Evolutionary conservation across 1,140 invertebrate species (phyloP).

Genomic region (Tetramorium simillimum): DNA sequence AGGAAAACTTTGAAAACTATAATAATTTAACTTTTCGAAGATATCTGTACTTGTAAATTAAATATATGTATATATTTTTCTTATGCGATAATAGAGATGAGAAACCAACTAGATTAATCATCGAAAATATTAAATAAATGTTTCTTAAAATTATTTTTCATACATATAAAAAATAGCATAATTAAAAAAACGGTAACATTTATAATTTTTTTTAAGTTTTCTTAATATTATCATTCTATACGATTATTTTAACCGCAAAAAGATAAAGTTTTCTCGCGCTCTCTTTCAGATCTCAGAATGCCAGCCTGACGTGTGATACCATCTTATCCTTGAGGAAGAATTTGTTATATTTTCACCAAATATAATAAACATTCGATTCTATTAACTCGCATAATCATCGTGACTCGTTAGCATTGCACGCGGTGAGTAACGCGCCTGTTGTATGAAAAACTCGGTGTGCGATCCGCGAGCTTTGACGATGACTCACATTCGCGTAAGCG

Average conservation of each 20-base stretch:
- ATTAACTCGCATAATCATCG: not conserved
- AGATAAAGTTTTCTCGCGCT: too few relatives aligned
- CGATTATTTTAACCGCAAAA: not conserved
- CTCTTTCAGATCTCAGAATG: not conserved
- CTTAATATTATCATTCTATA: not conserved
- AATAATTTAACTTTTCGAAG: not conserved
- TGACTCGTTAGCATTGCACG: not conserved
- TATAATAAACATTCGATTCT: not conserved
- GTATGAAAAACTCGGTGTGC: conserved; percentile 26
- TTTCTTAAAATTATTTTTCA: not conserved
- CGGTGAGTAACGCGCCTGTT: conserved; percentile 3
- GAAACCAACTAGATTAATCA: not conserved
- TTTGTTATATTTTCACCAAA: not conserved
- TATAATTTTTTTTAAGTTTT: not conserved
- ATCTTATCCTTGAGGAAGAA: not conserved
- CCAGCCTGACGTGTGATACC: not conserved
- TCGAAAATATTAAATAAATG: not conserved
- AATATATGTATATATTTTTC: not conserved
- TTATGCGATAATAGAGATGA: not conserved
- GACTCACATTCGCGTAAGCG: conserved; percentile 20
- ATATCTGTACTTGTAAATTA: not conserved
- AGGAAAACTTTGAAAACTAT: not conserved
- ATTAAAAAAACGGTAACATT: not conserved
- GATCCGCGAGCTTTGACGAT: not conserved
- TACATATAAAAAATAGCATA: not conserved